Conservation (phyloP, 37 sponge, comb jelly and placozoan genomes). For the Agelas oroides region DNA sequence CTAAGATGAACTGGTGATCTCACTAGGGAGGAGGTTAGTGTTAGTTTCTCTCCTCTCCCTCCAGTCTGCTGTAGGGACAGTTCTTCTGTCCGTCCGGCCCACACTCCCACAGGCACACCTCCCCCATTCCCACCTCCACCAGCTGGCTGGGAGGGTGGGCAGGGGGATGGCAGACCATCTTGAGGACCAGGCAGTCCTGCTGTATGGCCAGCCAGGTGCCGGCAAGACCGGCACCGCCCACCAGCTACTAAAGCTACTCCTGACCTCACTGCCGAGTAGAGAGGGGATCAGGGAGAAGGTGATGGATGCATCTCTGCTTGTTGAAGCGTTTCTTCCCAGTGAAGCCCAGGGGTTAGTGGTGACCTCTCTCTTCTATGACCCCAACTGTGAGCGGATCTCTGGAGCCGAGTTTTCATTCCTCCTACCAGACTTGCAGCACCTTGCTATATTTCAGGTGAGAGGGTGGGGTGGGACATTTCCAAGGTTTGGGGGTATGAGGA, state of each 20-base stretch:
- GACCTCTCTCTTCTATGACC: not conserved
- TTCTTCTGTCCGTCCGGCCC: not conserved
- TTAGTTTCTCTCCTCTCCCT: not conserved
- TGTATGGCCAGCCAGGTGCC: conserved; percentile 11
- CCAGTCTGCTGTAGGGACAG: conserved; percentile 16
- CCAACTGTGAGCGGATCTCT: not conserved
- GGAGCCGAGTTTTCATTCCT: conserved; percentile 21
- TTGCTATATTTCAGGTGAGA: not conserved
- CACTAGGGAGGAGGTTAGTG: too few relatives aligned
- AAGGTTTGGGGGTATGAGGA: too few relatives aligned
- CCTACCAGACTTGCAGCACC: not conserved
- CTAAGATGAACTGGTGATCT: too few relatives aligned
- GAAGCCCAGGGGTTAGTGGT: not conserved
- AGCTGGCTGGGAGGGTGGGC: conserved; percentile 5
- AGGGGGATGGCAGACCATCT: too few relatives aligned
- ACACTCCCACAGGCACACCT: not conserved
- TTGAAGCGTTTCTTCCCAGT: not conserved
- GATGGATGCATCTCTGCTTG: not conserved
- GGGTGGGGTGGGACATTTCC: not conserved
- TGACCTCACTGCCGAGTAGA: not conserved
- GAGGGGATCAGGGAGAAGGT: not conserved
- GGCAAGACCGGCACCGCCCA: conserved; percentile 1
- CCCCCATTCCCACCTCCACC: not conserved
- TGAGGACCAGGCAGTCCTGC: conserved; percentile 36
- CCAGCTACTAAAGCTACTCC: not conserved